These are phyloP conservation scores for Salvator merianae DNA, from an alignment of 2,113 vertebrate species.

Conservation along the genomic window DNA sequence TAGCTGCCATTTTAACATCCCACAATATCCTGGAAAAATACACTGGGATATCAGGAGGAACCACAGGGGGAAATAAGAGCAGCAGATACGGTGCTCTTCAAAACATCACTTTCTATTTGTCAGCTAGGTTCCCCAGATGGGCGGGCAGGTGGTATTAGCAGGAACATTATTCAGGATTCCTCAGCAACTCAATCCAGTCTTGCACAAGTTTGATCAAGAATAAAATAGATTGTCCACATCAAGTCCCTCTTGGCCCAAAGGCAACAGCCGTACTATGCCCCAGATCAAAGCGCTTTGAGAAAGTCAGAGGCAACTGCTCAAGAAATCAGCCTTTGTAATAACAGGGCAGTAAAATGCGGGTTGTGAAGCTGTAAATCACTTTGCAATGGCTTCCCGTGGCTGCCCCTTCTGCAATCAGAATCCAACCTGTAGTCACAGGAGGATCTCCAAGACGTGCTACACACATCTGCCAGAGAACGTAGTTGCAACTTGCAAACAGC, in stretches of 20 bases:
- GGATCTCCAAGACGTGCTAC: too few species aligned
- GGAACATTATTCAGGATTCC: neutral
- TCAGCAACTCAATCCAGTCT: neutral
- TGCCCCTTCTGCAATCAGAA: neutral
- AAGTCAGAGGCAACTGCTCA: neutral
- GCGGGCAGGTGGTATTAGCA: neutral
- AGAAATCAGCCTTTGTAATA: slow-evolving; percentile 13
- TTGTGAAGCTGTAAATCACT: slow-evolving; percentile 15
- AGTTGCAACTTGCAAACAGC: neutral
- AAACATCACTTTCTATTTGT: neutral
- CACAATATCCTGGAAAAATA: neutral
- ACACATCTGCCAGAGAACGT: neutral
- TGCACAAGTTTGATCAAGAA: neutral
- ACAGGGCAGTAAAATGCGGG: slow-evolving; percentile 15
- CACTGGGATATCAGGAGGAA: neutral
- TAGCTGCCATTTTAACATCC: neutral
- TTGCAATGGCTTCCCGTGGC: slow-evolving; percentile 33
- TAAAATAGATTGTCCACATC: too few species aligned
- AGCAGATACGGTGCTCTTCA: neutral
- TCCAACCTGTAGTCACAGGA: neutral
- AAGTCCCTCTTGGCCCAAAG: neutral
- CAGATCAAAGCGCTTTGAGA: neutral
- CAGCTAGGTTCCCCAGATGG: neutral
- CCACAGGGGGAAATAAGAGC: neutral
- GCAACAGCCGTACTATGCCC: neutral